Evolutionary conservation across 2,888 invertebrate species (phyloP).

Genomic region (Meiosimyza decipiens): DNA sequence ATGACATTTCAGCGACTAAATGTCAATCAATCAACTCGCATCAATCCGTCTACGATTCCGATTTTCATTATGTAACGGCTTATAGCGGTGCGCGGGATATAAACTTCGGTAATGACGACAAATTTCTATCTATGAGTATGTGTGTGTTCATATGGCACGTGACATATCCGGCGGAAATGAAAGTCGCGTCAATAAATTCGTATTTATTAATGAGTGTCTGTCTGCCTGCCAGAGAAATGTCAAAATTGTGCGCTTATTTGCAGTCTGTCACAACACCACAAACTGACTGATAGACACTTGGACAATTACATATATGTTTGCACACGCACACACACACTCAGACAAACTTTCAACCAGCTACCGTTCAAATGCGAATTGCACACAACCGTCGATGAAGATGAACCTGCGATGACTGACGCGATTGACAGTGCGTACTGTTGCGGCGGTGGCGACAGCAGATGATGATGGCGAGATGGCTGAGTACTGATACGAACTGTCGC

Average conservation of each 20-base stretch:
- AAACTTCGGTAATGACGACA: background rate
- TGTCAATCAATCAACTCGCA: slow-evolving; percentile 10
- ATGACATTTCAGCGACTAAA: too few species aligned
- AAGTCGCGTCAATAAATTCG: slow-evolving; percentile 9
- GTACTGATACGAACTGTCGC: slow-evolving; percentile 27
- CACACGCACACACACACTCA: slow-evolving; percentile 16
- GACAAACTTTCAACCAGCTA: background rate
- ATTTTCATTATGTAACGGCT: background rate
- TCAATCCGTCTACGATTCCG: slow-evolving; percentile 24
- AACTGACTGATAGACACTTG: background rate
- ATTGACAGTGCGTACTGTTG: background rate
- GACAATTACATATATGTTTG: too few species aligned
- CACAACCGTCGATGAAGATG: slow-evolving; percentile 34
- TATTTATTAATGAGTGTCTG: slow-evolving; percentile 27
- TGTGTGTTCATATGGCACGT: slow-evolving; percentile 2
- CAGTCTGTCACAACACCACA: slow-evolving; percentile 1
- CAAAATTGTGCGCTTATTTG: slow-evolving; percentile 14
- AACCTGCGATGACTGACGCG: slow-evolving; percentile 32
- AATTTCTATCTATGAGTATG: background rate
- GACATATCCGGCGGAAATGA: slow-evolving; percentile 19
- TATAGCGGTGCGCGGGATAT: background rate
- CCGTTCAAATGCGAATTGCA: too few species aligned
- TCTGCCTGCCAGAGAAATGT: background rate
- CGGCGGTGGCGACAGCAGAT: slow-evolving; percentile 21
- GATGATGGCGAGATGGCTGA: slow-evolving; percentile 23